A percentile compares a stretch with the other conserved stretches of the same genome.
Evolutionary conservation across 2,888 invertebrate genomes (phyloP).

Genomic region (Tipula vernalis): DNA sequence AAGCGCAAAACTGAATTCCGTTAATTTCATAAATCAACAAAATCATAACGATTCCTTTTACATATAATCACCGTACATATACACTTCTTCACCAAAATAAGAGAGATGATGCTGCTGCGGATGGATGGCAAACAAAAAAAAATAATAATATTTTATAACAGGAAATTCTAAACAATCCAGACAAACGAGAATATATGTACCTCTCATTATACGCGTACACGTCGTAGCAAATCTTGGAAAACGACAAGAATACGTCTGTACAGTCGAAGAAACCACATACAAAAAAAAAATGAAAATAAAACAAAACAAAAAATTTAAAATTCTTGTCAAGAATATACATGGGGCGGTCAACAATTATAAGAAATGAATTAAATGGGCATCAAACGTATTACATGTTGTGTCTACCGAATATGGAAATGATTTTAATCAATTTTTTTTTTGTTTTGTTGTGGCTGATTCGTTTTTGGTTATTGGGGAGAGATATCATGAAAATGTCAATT

Average conservation of each 20-base stretch:
- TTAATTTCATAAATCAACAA: not conserved
- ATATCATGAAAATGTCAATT: not conserved
- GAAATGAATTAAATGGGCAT: not conserved
- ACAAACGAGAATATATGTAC: not conserved
- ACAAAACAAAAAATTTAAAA: not conserved
- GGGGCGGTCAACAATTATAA: conserved; percentile 4
- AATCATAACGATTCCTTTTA: not conserved
- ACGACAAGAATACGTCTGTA: not conserved
- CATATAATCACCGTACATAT: not conserved
- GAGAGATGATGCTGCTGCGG: not conserved
- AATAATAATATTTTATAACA: not conserved
- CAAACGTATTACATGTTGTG: not conserved
- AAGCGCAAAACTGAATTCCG: not conserved
- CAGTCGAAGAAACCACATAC: not conserved
- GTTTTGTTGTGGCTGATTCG: not conserved
- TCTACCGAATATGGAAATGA: not conserved
- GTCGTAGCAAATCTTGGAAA: not conserved
- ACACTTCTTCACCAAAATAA: not conserved
- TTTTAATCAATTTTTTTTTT: not conserved
- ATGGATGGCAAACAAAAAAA: not conserved
- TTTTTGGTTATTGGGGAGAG: not conserved
- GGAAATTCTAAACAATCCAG: not conserved
- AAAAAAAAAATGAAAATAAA: not conserved
- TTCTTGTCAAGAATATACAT: not conserved
- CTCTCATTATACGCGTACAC: not conserved